Evolutionary conservation across 1,140 invertebrate genomes (phyloP), one percentile per base, ranked within the genome.

Genomic region (Macrocentrus cingulum): DNA sequence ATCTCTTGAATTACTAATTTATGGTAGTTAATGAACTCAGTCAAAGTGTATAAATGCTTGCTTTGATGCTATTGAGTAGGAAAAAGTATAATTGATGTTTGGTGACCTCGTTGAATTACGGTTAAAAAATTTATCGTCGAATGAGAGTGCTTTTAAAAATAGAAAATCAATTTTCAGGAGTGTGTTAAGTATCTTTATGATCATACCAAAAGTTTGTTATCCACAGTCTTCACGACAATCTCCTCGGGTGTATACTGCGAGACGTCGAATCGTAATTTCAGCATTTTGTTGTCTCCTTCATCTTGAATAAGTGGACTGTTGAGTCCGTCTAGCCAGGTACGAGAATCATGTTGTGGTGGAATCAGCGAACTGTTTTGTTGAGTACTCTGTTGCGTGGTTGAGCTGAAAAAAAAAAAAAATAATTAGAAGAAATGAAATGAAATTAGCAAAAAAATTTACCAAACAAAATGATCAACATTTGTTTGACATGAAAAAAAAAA

Each of bases 211-310:
- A 97, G 84, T 84, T 95, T 95, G 79, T 96, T 95, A 81, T 97
- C 93, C 49, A 97, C 92, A 62, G 93, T 97, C 81, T 97, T 97
- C 51, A 97, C 93, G 66, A 96, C 91, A 74, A 97, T 96, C 83
- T 97, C 94, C 72, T 97, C 94, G 8, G 94, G 94, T 44, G 89
- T 88, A 77, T 96, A 96, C 79, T 96, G 91, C 71, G 91, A 94
- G 44, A 97, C 94, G 71, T 97, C 94, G 77, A 97, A 97, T 69
- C 93, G 84, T 13, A 96, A 84, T 74, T 95, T 95, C 34, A 96
- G 81, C 70, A 87, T 87, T 80, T 95, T 96, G 81, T 87, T 91
- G 68, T 93, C 89, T 18, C 92, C 91, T 73, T 94, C 91, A 62
- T 95, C 91, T 69, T 90, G 86, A 74, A 97, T 95, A 29, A 97